Evolutionary conservation across 2,113 vertebrate genomes (phyloP).

Genomic region (Brevimyrus niger): DNA sequence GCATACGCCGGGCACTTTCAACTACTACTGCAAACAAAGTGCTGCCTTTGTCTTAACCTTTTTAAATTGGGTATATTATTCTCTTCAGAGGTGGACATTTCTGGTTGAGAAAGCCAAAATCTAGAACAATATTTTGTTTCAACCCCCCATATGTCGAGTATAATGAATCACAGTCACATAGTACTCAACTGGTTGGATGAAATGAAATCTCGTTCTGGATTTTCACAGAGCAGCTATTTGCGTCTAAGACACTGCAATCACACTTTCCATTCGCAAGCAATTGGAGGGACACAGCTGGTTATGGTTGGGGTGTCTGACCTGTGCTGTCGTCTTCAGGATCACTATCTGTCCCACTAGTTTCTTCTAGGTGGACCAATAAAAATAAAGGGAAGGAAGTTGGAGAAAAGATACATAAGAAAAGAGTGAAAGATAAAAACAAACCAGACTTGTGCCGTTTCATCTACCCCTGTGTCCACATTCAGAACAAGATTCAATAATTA

Average conservation of each 20-base stretch:
- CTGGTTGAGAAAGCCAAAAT: background rate
- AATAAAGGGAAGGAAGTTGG: background rate
- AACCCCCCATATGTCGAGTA: background rate
- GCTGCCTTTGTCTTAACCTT: background rate
- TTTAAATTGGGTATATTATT: background rate
- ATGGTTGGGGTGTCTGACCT: conserved; percentile 61
- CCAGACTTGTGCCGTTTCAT: background rate
- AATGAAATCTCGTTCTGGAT: background rate
- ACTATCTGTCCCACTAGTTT: conserved; percentile 88
- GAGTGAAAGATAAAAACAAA: background rate
- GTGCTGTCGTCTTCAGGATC: conserved; percentile 78
- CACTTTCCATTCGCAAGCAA: too few relatives aligned
- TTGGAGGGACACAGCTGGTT: background rate
- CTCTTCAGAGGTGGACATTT: background rate
- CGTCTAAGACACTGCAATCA: background rate
- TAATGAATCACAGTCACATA: background rate
- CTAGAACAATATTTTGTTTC: background rate
- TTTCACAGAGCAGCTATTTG: background rate
- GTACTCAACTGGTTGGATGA: background rate
- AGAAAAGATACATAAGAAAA: conserved; percentile 23
- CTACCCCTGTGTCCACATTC: background rate
- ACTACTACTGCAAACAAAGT: background rate
- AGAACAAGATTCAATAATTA: background rate
- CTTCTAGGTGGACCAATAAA: conserved; percentile 60
- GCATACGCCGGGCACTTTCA: background rate